A percentile compares a stretch with the other conserved stretches of the same genome.
Conservation (phyloP, 2,797 vertebrate genomes). For the Premnoplex brunnescens region DNA sequence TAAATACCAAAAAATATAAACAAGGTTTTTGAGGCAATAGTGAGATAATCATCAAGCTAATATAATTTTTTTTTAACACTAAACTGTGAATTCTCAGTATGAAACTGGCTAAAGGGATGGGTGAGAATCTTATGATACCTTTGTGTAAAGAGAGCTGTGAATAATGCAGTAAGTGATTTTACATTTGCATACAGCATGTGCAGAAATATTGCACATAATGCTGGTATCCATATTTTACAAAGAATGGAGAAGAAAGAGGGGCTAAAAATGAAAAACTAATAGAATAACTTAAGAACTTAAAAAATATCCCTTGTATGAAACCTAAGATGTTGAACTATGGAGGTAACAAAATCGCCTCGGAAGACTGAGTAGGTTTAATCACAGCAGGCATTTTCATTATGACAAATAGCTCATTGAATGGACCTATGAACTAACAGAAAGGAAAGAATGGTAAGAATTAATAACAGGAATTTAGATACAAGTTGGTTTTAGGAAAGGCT, state of each 20-base stretch:
- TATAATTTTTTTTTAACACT: background rate
- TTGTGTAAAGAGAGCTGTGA: background rate
- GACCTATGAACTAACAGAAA: background rate
- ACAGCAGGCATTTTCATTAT: background rate
- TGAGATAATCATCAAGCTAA: background rate
- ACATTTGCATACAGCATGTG: background rate
- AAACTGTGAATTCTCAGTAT: background rate
- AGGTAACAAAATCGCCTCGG: background rate
- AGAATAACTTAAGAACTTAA: background rate
- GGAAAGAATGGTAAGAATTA: background rate
- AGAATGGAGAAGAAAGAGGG: background rate
- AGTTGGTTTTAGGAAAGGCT: background rate
- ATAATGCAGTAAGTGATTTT: background rate
- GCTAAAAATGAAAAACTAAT: background rate
- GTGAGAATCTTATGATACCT: background rate
- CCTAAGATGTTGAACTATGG: background rate
- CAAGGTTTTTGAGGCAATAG: background rate
- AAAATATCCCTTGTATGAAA: background rate
- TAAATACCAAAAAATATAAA: background rate
- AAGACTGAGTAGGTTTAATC: background rate
- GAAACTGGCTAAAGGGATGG: background rate
- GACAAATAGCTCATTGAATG: background rate
- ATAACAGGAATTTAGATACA: background rate
- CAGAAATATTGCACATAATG: background rate
- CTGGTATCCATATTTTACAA: background rate